Base-by-base conservation (phyloP, 1,140 invertebrate genomes). In the Tetramorium alpestre region DNA sequence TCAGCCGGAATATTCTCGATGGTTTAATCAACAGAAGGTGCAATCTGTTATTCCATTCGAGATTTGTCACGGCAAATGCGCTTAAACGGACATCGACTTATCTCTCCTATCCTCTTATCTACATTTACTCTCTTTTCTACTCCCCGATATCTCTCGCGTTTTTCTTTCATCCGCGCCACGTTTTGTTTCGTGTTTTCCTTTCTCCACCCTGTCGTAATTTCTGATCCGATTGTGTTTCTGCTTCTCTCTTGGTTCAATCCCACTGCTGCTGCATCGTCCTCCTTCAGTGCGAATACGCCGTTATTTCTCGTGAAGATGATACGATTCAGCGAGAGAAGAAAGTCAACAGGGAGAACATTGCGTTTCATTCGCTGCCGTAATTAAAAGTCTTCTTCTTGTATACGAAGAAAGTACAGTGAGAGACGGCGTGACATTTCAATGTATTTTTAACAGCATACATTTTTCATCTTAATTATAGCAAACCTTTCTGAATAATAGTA, bases 21-120 rank as follows among this genome's bases (percentile, higher is more conserved):
- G 47, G 33, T 82, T 86, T 88, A 87, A 88, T 87, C 85, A 87
- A 69, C 47, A 18, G 67, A 8, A 38, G 18, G n/a, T 47, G 51
- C 76, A 54, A 75, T 54, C 41, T 78, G 47, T 75, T 69, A 62
- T 56, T 33, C 54, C 28, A 5, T 47, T 62, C 16, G 47, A 77
- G 28, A 73, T 87, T 82, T 67, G 51, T 69, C 85, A 58, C 56
- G n/a, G 67, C n/a, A 47, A 82, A 82, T 51, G 25, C 51, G 85
- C 16, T 41, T 54, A 22, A 64, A 73, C 69, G 69, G 51, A 72
- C 44, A 75, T 51, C 69, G 33, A 75, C 58, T 76, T 69, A 41
- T 56, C 28, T 47, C n/a, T 67, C 8, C 56, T 51, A 54, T 47
- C 51, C 76, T 76, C 38, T 58, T 73, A 41, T 33, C 49, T 54